Evolutionary conservation across 2,113 vertebrate genomes (phyloP), one percentile per base, ranked within the genome.

Genomic region (Pelobates fuscus): DNA sequence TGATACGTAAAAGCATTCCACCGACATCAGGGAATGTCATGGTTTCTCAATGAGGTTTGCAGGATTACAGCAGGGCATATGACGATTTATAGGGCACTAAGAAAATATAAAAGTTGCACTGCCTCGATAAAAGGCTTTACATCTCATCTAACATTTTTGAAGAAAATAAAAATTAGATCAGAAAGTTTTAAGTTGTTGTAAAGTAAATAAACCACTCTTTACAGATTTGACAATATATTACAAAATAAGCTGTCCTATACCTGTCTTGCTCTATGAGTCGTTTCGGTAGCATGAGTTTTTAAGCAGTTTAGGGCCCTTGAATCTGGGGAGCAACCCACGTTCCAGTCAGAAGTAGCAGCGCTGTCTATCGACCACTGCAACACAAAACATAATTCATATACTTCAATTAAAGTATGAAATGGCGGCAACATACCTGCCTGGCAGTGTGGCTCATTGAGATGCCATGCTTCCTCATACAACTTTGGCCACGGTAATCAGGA

Each of bases 311-410:
- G 85, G 91, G 94, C 93, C 81, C 97, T 94, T 75, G 82, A 67
- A 76, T 98, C 97, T 78, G 96, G 96, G 81, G 77, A 82, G 82
- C 92, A 94, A 92, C 94, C 96, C 90, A 89, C 89, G 83, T 98
- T 98, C 95, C 95, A 98, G 92, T 98, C 90, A 78, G 95, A 96
- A 80, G 97, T 95, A 77, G 95, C 95, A 23, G 89, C 93, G 86
- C 96, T 97, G 94, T 98, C 96, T 94, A 94, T 94, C 85, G 92
- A 80, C 97, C 97, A 98, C 96, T 99, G 96, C 69, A 95, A 96
- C 86, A 97, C 78, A 95, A 84, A 95, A 92, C 88, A 95, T 82
- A 92, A 88, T 89, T 88, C 74, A 89, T 1, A 83, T 20, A 82
- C 1, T 69, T 81, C 26, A 77, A 2, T 79, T 65, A 84, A 37